Evolutionary conservation across 1,140 invertebrate genomes (phyloP).

Genomic region (Brachionus angularis): DNA sequence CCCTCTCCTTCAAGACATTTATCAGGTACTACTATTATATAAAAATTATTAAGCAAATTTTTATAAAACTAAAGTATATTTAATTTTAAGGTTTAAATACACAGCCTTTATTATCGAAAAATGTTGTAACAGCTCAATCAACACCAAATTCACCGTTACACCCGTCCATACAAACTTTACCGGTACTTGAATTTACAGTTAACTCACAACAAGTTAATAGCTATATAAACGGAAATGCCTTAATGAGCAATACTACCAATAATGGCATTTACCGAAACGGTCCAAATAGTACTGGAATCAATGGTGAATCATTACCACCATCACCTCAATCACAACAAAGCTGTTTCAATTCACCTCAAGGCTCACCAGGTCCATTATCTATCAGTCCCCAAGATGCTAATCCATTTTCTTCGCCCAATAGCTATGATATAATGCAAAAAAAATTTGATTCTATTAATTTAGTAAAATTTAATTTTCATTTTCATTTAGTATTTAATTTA

Average conservation of each 20-base stretch:
- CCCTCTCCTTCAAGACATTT: slow-evolving; percentile 10
- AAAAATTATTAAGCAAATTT: no score
- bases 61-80: no score
- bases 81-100: slow-evolving; percentile 3
- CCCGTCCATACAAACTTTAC: not conserved
- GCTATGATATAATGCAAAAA: slow-evolving; percentile 37
- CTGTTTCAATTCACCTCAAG: slow-evolving; percentile 41
- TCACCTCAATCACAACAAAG: slow-evolving; percentile 43
- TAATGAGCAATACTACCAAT: slow-evolving; percentile 2
- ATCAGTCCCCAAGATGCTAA: slow-evolving; percentile 40
- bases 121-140: slow-evolving; percentile 1
- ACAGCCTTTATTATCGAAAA: slow-evolving; percentile 16
- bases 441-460: slow-evolving; percentile 40
- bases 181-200: slow-evolving; percentile 8
- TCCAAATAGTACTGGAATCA: not conserved
- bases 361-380: slow-evolving; percentile 16
- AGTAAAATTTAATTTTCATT: not conserved
- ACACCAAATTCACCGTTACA: slow-evolving; percentile 26
- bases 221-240: slow-evolving; percentile 1
- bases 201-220: slow-evolving; percentile 19
- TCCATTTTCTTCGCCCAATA: slow-evolving; percentile 7
- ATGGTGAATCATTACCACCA: slow-evolving; percentile 29
- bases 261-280: not conserved
- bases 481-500: not conserved
- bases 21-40: no score